Evolutionary conservation across 1,140 invertebrate genomes (phyloP), one percentile per base, ranked within the genome.

Genomic region (Zaprionus ornatus): DNA sequence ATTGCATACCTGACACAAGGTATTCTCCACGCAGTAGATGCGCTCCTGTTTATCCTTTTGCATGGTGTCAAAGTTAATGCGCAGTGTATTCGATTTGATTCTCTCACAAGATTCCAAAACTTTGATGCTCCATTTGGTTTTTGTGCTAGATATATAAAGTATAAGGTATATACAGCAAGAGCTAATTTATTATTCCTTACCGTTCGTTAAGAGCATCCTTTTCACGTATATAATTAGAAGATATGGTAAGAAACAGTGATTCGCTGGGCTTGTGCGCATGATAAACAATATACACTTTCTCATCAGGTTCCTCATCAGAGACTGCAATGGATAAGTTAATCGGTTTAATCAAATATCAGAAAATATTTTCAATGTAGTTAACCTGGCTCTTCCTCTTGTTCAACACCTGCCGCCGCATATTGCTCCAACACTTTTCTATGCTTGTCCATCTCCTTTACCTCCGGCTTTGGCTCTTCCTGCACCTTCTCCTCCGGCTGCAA

Each of bases 1-100:
- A n/a, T n/a, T n/a, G n/a, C n/a, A 78, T 84, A 94, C 94, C 83
- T 94, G 94, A 27, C 94, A 94, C 67, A 95, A 93, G 17, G 93
- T 88, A 32, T 91, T 90, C 63, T 95, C 94, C 37, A 94, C 92
- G 6, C 93, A 93, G 81, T 95, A 96, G 40, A 93, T 93, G 59
- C 95, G 93, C 77, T 93, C 93, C 74, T 94, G 93, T 74, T 94
- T 93, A 82, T 94, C 93, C 73, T 92, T 93, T 65, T 94, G 92
- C 17, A 94, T 85, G 1, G 95, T 95, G 77, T 95, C 95, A 81
- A 95, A 96, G 69, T 93, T 94, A 17, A 96, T 93, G 71, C 94
- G 93, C 40, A 96, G 83, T 2, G 93, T 94, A n/a, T 93, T 92
- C 5, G 93, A 91, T 73, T 94, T 92, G 3, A 92, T 70, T 3